A percentile compares a stretch with the other conserved stretches of the same genome.
phyloP scores from a whole-genome alignment of 53 echinoderm and acorn worm genomes.

The Actinopyga echinites region DNA sequence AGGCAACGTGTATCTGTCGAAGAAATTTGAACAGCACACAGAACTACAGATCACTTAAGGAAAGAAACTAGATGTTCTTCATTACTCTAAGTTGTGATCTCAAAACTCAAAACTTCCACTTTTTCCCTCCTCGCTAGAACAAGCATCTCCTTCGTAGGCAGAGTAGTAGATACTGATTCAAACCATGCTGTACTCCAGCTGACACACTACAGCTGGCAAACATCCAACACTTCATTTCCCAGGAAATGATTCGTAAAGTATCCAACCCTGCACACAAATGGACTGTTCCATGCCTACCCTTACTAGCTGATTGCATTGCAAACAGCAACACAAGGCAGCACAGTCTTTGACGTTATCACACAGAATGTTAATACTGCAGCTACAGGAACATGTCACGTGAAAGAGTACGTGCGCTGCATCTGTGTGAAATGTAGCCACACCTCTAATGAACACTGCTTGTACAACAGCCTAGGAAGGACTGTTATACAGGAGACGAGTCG shows the following conservation, averaged over 20 bases:
- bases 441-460: background rate
- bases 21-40: too few species aligned
- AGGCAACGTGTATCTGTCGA: too few species aligned
- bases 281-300: conserved; percentile 22
- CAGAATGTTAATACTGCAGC: background rate
- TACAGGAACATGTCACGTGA: background rate
- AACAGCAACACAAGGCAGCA: background rate
- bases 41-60: too few species aligned
- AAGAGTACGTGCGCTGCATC: background rate
- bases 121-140: too few species aligned
- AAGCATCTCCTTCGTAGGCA: too few species aligned
- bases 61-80: too few species aligned
- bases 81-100: too few species aligned
- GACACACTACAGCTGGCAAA: conserved; percentile 12
- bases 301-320: conserved; percentile 30
- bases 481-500: too few species aligned
- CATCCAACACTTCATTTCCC: conserved; percentile 15
- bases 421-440: conserved; percentile 16
- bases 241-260: background rate
- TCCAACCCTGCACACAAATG: conserved; percentile 1
- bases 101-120: too few species aligned
- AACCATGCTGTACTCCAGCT: background rate
- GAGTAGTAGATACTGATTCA: too few species aligned
- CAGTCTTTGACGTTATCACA: conserved; percentile 6
- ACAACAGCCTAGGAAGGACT: too few species aligned